Base-by-base conservation (phyloP, 1,140 invertebrate genomes). In the Drosophila nebulosa region DNA sequence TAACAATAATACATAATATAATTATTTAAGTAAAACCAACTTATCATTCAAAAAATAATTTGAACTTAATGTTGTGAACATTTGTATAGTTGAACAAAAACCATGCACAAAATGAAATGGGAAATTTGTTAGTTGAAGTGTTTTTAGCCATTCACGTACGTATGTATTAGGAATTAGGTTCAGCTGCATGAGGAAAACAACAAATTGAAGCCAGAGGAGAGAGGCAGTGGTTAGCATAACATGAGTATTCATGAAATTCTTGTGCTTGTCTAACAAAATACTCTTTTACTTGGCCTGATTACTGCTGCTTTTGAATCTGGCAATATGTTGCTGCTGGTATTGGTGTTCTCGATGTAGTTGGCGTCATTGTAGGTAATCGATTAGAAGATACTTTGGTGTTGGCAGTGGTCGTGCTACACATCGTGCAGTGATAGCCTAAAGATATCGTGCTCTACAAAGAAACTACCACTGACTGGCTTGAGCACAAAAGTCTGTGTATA, bases 401-500 rank as follows among this genome's bases (percentile, higher is more conserved):
- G 39, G 64, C 14, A 56, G 42, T n/a, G 21, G 55, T 27, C 22
- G 61, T 42, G 83, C 80, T 90, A 90, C 70, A 94, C 93, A 93
- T 97, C 94, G 92, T 97, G 96, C 79, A 97, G 94, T 74, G 95
- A 95, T 81, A 98, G 94, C 92, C 97, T 94, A 93, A 98, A 98
- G 90, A 97, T 95, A 92, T 98, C 96, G 92, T 98, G 96, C 93
- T 97, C 96, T 84, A 97, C 95, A 93, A 96, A 97, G 94, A 97
- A 98, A 91, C 95, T 96, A 86, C 94, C 95, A 91, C 94, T 95
- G 86, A 96, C 94, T 74, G 96, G 96, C 93, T 97, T 97, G 92
- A 98, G 93, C 68, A 98, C 95, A 95, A 98, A 98, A 77, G 95
- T 96, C 94, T 98, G 97, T 90, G 95, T 95, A 93, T 97, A 98